Conservation (phyloP, 2,888 invertebrate genomes). For the Calliphora vomitoria region DNA sequence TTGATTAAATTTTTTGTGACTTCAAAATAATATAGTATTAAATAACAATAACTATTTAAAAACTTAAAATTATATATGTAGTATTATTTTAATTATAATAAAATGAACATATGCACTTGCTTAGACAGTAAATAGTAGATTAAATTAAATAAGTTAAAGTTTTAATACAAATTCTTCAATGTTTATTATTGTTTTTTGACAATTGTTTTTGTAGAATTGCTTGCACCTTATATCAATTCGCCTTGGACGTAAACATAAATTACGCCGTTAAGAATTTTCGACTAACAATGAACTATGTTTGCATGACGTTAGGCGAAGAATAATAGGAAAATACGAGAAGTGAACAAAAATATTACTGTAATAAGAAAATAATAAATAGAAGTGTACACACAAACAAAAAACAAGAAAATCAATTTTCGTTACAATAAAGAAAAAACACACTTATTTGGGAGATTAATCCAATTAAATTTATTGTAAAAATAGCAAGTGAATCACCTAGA, state of each 20-base stretch:
- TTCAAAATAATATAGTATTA: too few species aligned
- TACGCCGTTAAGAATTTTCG: background rate
- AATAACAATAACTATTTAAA: too few species aligned
- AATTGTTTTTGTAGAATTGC: too few species aligned
- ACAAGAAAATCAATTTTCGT: conserved; percentile 54
- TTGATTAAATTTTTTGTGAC: too few species aligned
- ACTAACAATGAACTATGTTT: background rate
- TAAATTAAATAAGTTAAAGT: too few species aligned
- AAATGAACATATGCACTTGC: too few species aligned
- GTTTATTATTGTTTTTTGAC: too few species aligned
- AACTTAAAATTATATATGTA: too few species aligned
- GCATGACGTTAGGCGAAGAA: conserved; percentile 15
- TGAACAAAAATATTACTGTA: conserved; percentile 11
- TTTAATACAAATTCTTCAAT: too few species aligned
- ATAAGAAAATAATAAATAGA: conserved; percentile 23
- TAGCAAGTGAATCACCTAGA: conserved; percentile 45
- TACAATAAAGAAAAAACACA: background rate
- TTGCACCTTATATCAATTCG: too few species aligned
- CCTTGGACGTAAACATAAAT: background rate
- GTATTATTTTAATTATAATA: too few species aligned
- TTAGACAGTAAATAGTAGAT: too few species aligned
- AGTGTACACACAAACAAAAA: conserved; percentile 35
- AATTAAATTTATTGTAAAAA: conserved; percentile 53
- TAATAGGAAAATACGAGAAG: background rate
- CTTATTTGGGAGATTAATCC: conserved; percentile 8